Evolutionary conservation across 2,797 vertebrate species (phyloP), one percentile per base, ranked within the genome.

Genomic region (Protosalanx chinensis): DNA sequence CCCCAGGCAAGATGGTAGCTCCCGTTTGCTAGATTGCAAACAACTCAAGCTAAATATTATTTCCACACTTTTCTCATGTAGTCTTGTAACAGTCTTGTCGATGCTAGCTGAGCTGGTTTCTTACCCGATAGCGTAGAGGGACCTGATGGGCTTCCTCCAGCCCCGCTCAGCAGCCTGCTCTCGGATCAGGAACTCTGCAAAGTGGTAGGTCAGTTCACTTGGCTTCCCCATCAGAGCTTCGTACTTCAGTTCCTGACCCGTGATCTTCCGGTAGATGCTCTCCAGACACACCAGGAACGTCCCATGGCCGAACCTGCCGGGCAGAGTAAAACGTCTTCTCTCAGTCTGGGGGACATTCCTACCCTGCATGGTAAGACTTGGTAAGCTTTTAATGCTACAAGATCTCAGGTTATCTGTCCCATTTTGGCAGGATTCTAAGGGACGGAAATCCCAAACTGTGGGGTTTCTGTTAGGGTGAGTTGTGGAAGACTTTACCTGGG

Each of bases 281-380:
- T 97, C 95, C 88, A 97, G 81, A 76, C 96, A 97, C 67, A 95
- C 91, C 90, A 97, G 85, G 87, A 97, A 96, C 0, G 93, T 94
- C 64, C 95, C 95, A 0, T 97, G 95, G 27, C 95, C 95, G 76
- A 97, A 93, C 76, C 93, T 94, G 37, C 13, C 15, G 18, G 13
- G 5, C 29, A 5, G n/a, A 53, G n/a, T n/a, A 56, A 56, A 1
- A 7, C 16, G 6, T 16, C 15, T 16, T 56, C 51, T 3, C 15
- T 16, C 57, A 53, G 18, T n/a, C 53, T 71, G 41, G 60, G 4
- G 7, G 60, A 13, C 12, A 37, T 27, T 67, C 33, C 18, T 35
- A 67, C 46, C 49, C 32, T 61, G 32, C 59, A 46, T 12, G 41
- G 2, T 13, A 13, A 46, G 41, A 46, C 7, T 46, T 46, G 41